Percentiles rank a stretch among this genome's conserved stretches.
phyloP scores from a whole-genome alignment of 2,797 vertebrate genomes.

The Danio tinwini region DNA sequence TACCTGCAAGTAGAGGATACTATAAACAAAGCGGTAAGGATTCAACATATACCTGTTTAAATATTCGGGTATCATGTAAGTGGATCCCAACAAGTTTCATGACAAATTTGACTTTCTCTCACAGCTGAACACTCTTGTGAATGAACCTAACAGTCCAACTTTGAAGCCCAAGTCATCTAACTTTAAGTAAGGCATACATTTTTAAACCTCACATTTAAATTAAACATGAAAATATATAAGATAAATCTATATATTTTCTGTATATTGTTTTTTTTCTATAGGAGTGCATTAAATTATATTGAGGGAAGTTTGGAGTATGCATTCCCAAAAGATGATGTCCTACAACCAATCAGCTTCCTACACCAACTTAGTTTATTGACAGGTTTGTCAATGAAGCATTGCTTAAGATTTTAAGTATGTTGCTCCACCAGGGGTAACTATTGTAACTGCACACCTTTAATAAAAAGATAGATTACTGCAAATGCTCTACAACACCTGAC shows the following conservation, averaged over 20 bases:
- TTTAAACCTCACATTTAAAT: neutral
- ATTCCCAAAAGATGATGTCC: no score
- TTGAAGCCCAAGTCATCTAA: neutral
- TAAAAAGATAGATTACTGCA: no score
- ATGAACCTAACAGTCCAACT: neutral
- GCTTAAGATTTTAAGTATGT: neutral
- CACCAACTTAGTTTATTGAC: neutral
- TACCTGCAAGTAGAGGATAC: neutral
- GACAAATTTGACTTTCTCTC: neutral
- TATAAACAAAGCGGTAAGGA: neutral
- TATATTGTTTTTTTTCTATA: no score
- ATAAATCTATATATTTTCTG: no score
- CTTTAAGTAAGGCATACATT: neutral
- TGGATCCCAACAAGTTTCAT: neutral
- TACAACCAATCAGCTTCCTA: neutral
- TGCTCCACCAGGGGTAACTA: neutral
- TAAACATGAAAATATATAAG: no score
- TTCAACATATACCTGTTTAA: no score
- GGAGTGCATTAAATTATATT: no score
- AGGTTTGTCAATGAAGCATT: neutral
- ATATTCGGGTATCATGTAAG: neutral
- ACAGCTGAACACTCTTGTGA: conserved; percentile 29
- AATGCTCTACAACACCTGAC: no score
- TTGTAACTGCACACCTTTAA: neutral
- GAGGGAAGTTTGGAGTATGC: no score